Evolutionary conservation across 2,888 invertebrate species (phyloP), one percentile per base, ranked within the genome.

Genomic region (Caenorhabditis parvicauda): DNA sequence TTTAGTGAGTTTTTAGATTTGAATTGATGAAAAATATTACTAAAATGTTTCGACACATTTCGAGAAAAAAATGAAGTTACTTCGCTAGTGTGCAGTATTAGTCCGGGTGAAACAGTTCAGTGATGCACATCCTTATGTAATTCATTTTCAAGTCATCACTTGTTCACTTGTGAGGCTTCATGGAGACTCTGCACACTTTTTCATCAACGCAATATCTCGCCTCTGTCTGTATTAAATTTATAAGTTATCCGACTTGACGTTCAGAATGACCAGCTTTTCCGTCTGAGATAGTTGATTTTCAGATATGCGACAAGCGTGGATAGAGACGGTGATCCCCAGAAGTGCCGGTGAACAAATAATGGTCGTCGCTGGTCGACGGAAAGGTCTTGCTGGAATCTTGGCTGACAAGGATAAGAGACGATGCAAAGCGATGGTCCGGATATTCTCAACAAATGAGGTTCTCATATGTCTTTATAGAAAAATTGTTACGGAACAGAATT

Each of bases 251-350:
- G 21, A 22, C 12, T 14, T 6, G 6, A 6, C 24, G 5, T 19
- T 14, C 21, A 12, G 2, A 39, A 19, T 2, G 3, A 1, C 25
- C 25, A 27, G 6, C 3, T 14, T 9, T 35, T 9, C 3, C 3
- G 44, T 25, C 21, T 22, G 5, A 43, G 14, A 22, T 46, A 7
- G 2, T 41, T 14, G 38, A 53, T 14, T 53, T 63, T n/a, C 58
- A 72, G 72, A 67, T 45, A 54, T 72, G 5, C 57, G 52, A 1
- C 72, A 72, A 43, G 54, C 57, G 3, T 67, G 60, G 59, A 41
- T 72, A 24, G 72, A 72, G 54, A 72, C 72, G 1, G 72, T 72
- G 39, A 66, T 72, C 49, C 72, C 72, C 4, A 46, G 65, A 22
- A 54, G 50, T 12, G 44, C 49, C 22, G 72, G 72, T 7, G 70